Percentiles rank a stretch among this genome's conserved stretches.
phyloP scores from a whole-genome alignment of 2,888 invertebrate genomes.

The Trichopoda pennipes region DNA sequence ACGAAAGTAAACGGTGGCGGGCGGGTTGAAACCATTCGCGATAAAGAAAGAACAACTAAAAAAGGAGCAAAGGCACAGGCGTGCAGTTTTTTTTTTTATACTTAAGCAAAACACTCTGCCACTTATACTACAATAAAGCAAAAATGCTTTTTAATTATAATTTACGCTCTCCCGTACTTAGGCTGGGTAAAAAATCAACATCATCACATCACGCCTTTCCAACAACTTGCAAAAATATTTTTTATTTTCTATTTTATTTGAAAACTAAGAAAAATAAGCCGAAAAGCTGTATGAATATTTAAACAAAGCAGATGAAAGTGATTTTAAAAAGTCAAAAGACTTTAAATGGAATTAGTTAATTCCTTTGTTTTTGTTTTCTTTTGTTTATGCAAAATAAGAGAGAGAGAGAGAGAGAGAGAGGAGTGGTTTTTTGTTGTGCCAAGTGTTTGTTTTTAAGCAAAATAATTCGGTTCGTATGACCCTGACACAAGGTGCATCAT shows the following conservation, averaged over 20 bases:
- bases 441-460: background rate
- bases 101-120: constrained; percentile 10
- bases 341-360: constrained; percentile 47
- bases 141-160: background rate
- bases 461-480: background rate
- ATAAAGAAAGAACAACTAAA: constrained; percentile 25
- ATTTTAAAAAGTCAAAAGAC: constrained; percentile 51
- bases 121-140: constrained; percentile 1
- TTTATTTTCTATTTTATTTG: constrained; percentile 8
- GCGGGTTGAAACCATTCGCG: constrained; percentile 10
- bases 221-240: constrained; percentile 37
- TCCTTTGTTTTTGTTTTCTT: constrained; percentile 34
- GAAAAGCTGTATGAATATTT: constrained; percentile 51
- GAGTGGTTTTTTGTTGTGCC: background rate
- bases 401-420: too few species aligned
- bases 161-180: too few species aligned
- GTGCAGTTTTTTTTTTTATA: constrained; percentile 29
- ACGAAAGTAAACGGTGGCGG: constrained; percentile 39
- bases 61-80: constrained; percentile 24
- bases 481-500: background rate
- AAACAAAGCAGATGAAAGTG: constrained; percentile 33
- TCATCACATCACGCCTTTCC: constrained; percentile 40
- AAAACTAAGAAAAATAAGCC: constrained; percentile 16
- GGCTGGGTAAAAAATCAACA: background rate
- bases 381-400: background rate